Evolutionary conservation across 2,888 invertebrate genomes (phyloP), one percentile per base, ranked within the genome.

Genomic region (Thalpophila matura): DNA sequence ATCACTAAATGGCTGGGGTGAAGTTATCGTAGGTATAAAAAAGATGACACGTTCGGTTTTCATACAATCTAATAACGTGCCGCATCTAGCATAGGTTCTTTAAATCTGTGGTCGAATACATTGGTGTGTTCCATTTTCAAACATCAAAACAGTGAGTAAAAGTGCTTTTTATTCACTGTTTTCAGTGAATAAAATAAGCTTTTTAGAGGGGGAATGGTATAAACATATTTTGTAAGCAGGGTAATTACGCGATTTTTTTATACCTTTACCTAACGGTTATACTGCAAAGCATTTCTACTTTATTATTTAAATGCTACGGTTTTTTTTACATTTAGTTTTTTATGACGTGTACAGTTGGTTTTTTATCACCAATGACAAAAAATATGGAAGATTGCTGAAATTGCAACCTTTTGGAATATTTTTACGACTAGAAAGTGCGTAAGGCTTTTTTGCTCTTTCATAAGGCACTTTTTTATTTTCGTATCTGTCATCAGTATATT

Each of bases 381-480:
- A 53, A 46, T 27, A 59, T 27, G 27, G 4, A 43, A 18, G 49
- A 62, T 79, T 74, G 80, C 74, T 74, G 82, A 87, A 85, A 86
- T 86, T 80, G 84, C 84, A 75, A 78, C 60, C 77, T 79, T 78
- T 40, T 14, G 46, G 38, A 45, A 45, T 61, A 55, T 72, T 83
- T 87, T 88, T 83, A 86, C 68, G 75, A 80, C 81, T 86, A 86
- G 86, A 89, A 90, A 89, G 86, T 77, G 16, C 12, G 59, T 26
- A 71, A 77, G 74, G 58, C 1, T 45, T 75, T 77, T 68, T 45
- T 63, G 54, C 12, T 16, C 0, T 33, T 53, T 49, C 22, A 6
- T 10, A 24, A 9, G 5, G 6, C 1, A 3, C 9, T 45, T 14
- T 33, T 14, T 10, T 18, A 18, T 40, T 54, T 40, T 27, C 27